Conservation (phyloP, 2,113 vertebrate species). For the Stigmatopora argus region DNA sequence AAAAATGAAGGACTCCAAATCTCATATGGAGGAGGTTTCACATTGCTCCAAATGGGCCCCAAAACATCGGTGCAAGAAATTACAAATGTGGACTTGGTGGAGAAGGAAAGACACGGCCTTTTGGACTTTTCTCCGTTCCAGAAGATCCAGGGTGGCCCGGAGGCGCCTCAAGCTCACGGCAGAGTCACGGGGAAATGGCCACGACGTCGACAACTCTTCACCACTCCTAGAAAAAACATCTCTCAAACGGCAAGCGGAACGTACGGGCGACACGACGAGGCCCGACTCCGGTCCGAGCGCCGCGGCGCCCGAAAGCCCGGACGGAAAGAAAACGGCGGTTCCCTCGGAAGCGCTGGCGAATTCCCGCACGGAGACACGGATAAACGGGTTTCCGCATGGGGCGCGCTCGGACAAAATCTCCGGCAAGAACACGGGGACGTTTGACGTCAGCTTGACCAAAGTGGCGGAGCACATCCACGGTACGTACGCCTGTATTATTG, state of each 20-base stretch:
- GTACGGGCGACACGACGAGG: too few relatives aligned
- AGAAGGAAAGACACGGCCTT: conserved; percentile 27
- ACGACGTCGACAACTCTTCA: neutral
- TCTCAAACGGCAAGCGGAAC: too few relatives aligned
- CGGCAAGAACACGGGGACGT: neutral
- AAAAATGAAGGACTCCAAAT: conserved; percentile 12
- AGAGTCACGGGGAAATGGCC: conserved; percentile 5
- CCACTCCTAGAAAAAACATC: neutral
- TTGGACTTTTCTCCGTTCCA: conserved; percentile 19
- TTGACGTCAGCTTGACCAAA: neutral
- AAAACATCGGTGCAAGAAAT: conserved; percentile 40
- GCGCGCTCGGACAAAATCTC: neutral
- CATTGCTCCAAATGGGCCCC: conserved; percentile 32
- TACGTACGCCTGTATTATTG: neutral
- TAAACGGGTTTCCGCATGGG: too few relatives aligned
- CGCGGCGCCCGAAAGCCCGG: too few relatives aligned
- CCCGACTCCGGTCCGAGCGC: too few relatives aligned
- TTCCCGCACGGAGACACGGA: too few relatives aligned
- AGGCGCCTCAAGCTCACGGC: neutral
- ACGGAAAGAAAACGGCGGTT: too few relatives aligned
- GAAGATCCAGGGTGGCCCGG: neutral
- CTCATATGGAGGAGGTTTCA: conserved; percentile 36
- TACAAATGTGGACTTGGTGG: conserved; percentile 58
- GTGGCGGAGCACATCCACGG: conserved; percentile 37
- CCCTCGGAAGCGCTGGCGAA: too few relatives aligned